These are phyloP conservation scores for Ericerus pela DNA, from an alignment of 1,140 invertebrate genomes.

Conservation along the genomic window DNA sequence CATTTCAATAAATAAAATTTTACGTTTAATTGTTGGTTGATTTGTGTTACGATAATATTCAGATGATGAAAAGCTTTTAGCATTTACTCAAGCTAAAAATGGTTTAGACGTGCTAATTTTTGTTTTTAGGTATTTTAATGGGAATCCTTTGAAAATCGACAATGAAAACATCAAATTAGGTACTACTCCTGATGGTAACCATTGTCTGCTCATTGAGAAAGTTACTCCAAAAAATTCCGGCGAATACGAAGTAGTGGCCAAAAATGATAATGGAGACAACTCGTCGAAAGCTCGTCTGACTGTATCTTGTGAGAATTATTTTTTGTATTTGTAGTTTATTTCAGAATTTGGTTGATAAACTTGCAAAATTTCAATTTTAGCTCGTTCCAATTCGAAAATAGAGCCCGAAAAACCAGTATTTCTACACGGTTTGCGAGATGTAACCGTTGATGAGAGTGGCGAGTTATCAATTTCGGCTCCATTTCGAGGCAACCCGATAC, in stretches of 20 bases:
- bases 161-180: constrained; percentile 47
- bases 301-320: constrained; percentile 32
- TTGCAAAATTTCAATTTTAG: constrained; percentile 24
- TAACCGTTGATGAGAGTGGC: constrained; percentile 60
- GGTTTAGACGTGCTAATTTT: too few species aligned
- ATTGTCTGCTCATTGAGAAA: constrained; percentile 48
- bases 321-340: neutral
- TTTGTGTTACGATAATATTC: neutral
- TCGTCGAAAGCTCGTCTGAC: constrained; percentile 50
- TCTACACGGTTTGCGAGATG: constrained; percentile 52
- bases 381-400: constrained; percentile 40
- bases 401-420: constrained; percentile 61
- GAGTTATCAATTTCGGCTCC: constrained; percentile 46
- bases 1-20: neutral
- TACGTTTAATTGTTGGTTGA: neutral
- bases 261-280: constrained; percentile 55
- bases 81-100: neutral
- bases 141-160: constrained; percentile 57
- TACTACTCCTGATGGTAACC: constrained; percentile 49
- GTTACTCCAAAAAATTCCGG: constrained; percentile 52
- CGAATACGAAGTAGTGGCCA: constrained; percentile 55
- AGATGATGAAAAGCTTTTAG: neutral
- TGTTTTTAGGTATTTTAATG: constrained; percentile 44
- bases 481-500: constrained; percentile 72
- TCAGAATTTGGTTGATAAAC: neutral